Evolutionary conservation across 2,888 invertebrate species (phyloP), one percentile per base, ranked within the genome.

Genomic region (Clitarchus hookeri): DNA sequence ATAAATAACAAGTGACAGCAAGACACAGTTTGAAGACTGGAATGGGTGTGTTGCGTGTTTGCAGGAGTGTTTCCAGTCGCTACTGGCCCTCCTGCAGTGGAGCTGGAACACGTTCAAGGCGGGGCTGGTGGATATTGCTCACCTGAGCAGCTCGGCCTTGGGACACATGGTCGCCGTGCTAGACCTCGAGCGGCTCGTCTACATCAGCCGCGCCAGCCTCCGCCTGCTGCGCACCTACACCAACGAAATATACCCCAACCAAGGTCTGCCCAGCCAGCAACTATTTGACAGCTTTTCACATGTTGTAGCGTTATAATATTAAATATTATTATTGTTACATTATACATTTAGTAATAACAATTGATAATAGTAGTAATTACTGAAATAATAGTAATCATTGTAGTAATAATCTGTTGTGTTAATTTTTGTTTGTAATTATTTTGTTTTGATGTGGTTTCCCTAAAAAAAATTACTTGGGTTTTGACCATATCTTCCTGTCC

Each of bases 241-340:
- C n/a, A 96, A 96, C 90, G 97, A 98, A 92, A 96, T 98, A 87
- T 98, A 98, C 91, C 98, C 98, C 0, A 96, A 96, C 91, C 92
- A 95, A 93, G 90, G 94, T 93, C 84, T 65, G 26, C 0, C 48
- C n/a, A 27, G 19, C 16, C 11, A 44, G 9, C 26, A 83, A 13
- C 3, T n/a, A 11, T n/a, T 23, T 6, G 11, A 19, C 26, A 26
- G 26, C 19, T 0, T 78, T 78, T 11, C 25, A n/a, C 36, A 3
- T 36, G 36, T 36, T 36, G 36, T 36, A 36, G 36, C 36, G 4
- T 36, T 36, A 36, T 36, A 36, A 36, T 36, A 36, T 36, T 36
- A 36, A 1, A 36, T 36, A 36, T 36, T 36, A 36, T 4, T 36
- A 36, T 1, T 1, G 36, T n/a, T n/a, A n/a, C n/a, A n/a, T n/a